These are phyloP conservation scores for Tetragonisca angustula DNA, from an alignment of 2,888 invertebrate species.

Conservation along the genomic window DNA sequence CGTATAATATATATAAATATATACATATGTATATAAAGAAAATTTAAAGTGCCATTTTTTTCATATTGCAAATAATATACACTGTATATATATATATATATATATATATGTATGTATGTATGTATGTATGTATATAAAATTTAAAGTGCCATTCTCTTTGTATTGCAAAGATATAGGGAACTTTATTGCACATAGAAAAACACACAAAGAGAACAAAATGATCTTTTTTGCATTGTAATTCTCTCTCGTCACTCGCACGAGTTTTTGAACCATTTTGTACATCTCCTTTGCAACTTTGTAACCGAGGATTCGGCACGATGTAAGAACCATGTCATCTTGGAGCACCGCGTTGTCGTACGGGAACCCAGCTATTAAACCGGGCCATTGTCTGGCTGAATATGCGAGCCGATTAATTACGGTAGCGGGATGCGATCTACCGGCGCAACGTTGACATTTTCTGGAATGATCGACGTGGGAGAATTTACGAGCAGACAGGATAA, in stretches of 20 bases:
- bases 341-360: background rate
- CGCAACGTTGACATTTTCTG: conserved; percentile 31
- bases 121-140: no score
- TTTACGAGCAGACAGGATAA: conserved; percentile 34
- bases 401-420: conserved; percentile 28
- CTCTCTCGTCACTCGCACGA: background rate
- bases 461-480: conserved; percentile 34
- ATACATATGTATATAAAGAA: background rate
- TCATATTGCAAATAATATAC: background rate
- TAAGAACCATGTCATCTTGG: background rate
- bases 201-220: no score
- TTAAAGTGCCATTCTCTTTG: no score
- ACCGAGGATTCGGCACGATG: background rate
- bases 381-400: conserved; percentile 13
- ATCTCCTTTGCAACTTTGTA: background rate
- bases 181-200: no score
- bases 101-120: no score
- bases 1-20: background rate
- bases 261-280: background rate
- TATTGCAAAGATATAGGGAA: no score
- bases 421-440: conserved; percentile 2
- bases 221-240: background rate
- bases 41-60: no score
- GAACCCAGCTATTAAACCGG: conserved; percentile 1
- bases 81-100: no score